phyloP scores from a whole-genome alignment of 2,888 invertebrate species.

The Theodoxus fluviatilis region DNA sequence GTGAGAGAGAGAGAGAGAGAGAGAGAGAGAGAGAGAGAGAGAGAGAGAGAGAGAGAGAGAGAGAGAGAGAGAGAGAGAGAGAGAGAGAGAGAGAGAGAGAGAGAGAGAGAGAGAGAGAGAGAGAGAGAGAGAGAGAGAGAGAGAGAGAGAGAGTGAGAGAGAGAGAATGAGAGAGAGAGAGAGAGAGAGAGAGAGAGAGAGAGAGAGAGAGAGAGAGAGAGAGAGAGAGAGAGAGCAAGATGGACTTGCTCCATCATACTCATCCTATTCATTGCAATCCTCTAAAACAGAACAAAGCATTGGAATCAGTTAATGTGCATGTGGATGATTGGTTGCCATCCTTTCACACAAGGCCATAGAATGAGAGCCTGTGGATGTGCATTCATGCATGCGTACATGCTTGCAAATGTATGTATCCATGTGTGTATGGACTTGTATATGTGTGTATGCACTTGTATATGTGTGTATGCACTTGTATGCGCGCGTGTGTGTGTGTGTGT shows the following conservation, averaged over 20 bases:
- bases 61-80: not conserved
- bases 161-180: conserved; percentile 16
- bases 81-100: conserved; percentile 1
- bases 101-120: not conserved
- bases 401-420: not conserved
- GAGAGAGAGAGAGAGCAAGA: conserved; percentile 4
- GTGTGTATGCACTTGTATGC: not conserved
- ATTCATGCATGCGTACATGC: no score
- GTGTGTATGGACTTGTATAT: not conserved
- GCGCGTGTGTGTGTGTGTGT: not conserved
- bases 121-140: conserved; percentile 5
- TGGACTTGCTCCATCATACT: not conserved
- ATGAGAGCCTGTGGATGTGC: not conserved
- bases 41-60: not conserved
- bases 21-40: conserved; percentile 1
- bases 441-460: not conserved
- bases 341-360: no score
- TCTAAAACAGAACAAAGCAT: no score
- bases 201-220: conserved; percentile 22
- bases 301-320: no score
- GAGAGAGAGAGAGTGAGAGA: not conserved
- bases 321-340: no score
- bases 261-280: not conserved
- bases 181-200: conserved; percentile 23
- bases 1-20: not conserved